phyloP scores from a whole-genome alignment of 2,888 invertebrate genomes.

The Zhuqinia jingwanae region DNA sequence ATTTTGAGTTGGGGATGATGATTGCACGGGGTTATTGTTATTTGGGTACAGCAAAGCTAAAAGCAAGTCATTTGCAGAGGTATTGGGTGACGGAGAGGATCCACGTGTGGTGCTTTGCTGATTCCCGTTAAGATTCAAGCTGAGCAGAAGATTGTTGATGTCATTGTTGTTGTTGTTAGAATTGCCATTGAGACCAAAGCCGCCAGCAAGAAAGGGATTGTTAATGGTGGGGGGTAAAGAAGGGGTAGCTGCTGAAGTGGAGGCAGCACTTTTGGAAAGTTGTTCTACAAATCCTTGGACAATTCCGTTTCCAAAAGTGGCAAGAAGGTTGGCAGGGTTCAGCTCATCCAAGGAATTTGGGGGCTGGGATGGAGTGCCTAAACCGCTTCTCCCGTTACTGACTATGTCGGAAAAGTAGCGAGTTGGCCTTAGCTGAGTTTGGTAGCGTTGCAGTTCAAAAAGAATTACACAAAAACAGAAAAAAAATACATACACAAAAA shows the following conservation, averaged over 20 bases:
- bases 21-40: constrained; percentile 19
- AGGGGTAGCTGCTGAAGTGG: not conserved
- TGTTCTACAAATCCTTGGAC: constrained; percentile 78
- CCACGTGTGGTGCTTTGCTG: no score
- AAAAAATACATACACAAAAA: constrained; percentile 2
- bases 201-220: constrained; percentile 47
- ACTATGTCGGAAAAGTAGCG: constrained; percentile 49
- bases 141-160: constrained; percentile 56
- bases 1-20: not conserved
- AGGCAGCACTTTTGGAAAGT: constrained; percentile 64
- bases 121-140: constrained; percentile 51
- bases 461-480: constrained; percentile 5
- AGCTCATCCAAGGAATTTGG: constrained; percentile 63
- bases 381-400: not conserved
- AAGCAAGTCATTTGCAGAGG: constrained; percentile 51
- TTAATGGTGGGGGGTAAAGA: constrained; percentile 1
- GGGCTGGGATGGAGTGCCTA: constrained; percentile 7
- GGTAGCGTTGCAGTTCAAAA: not conserved
- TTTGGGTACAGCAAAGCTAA: constrained; percentile 52
- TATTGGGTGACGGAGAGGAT: not conserved
- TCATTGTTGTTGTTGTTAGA: constrained; percentile 21
- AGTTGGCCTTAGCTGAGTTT: constrained; percentile 56
- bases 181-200: constrained; percentile 19
- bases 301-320: constrained; percentile 77
- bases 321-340: constrained; percentile 75